Conservation (phyloP, 2,888 invertebrate species). For the Baronia brevicornis region DNA sequence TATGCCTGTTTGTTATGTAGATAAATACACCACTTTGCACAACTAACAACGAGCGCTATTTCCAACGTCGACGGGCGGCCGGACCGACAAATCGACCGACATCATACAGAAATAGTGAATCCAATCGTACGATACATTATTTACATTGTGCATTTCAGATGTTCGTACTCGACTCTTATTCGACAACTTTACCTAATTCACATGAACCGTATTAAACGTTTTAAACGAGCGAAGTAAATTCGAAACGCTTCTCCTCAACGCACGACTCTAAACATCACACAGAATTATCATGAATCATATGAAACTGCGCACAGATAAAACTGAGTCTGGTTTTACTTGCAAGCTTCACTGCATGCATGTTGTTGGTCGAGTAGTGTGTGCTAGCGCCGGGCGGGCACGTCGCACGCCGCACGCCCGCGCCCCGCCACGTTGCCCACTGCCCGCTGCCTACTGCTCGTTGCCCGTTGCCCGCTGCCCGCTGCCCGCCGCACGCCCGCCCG, state of each 20-base stretch:
- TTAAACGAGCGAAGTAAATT: conserved; percentile 70
- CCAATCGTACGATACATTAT: conserved; percentile 53
- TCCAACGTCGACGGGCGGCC: conserved; percentile 45
- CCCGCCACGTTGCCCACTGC: conserved; percentile 16
- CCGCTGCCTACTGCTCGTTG: conserved; percentile 17
- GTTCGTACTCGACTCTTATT: conserved; percentile 64
- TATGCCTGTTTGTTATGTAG: conserved; percentile 64
- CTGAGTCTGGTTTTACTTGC: conserved; percentile 74
- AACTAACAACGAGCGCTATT: conserved; percentile 60
- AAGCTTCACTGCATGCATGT: conserved; percentile 75
- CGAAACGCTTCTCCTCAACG: conserved; percentile 76
- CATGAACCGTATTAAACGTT: conserved; percentile 48
- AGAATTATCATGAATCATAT: conserved; percentile 71
- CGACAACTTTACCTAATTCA: conserved; percentile 66
- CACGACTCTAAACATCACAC: conserved; percentile 75
- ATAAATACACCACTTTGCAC: conserved; percentile 72
- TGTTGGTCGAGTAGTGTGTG: conserved; percentile 67
- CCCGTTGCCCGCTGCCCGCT: conserved; percentile 30
- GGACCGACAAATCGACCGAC: conserved; percentile 37
- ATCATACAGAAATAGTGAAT: conserved; percentile 43
- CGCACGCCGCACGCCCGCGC: conserved; percentile 22
- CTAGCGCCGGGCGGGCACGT: conserved; percentile 34
- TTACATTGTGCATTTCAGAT: conserved; percentile 70
- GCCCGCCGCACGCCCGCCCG: conserved; percentile 28
- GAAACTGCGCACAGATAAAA: conserved; percentile 74